Evolutionary conservation across 2,888 invertebrate species (phyloP).

Genomic region (Nymphalis polychloros): DNA sequence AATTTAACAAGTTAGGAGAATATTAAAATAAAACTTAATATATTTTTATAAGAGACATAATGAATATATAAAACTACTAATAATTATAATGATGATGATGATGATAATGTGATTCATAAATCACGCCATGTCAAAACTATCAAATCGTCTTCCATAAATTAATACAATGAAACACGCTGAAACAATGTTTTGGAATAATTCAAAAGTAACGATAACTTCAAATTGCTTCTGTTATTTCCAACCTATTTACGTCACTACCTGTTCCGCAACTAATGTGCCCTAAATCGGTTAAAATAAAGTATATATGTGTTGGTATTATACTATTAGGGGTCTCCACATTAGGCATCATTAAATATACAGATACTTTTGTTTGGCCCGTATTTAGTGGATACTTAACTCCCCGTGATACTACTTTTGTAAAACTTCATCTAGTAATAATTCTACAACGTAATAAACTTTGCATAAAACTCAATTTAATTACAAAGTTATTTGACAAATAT

Average conservation of each 20-base stretch:
- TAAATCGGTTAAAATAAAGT: constrained; percentile 6
- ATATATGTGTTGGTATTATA: background rate
- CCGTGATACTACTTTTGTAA: background rate
- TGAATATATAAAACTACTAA: too few species aligned
- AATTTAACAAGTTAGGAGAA: too few species aligned
- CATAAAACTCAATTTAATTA: background rate
- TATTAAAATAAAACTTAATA: too few species aligned
- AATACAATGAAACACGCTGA: background rate
- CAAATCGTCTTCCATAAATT: background rate
- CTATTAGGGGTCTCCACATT: constrained; percentile 6
- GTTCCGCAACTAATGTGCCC: background rate
- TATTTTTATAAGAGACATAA: too few species aligned
- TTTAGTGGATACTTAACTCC: background rate
- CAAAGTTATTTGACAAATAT: background rate
- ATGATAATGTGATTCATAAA: too few species aligned
- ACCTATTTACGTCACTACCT: background rate
- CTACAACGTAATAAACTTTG: background rate
- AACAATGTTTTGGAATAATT: background rate
- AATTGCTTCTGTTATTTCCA: background rate
- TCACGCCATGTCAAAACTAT: too few species aligned
- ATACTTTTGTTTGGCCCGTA: background rate
- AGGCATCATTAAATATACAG: constrained; percentile 20
- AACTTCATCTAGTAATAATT: background rate
- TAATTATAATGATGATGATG: too few species aligned
- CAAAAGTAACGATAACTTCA: background rate